These are phyloP conservation scores for Pocillopora damicornis DNA, from an alignment of 64 coral and sea anemone species.

Conservation along the genomic window DNA sequence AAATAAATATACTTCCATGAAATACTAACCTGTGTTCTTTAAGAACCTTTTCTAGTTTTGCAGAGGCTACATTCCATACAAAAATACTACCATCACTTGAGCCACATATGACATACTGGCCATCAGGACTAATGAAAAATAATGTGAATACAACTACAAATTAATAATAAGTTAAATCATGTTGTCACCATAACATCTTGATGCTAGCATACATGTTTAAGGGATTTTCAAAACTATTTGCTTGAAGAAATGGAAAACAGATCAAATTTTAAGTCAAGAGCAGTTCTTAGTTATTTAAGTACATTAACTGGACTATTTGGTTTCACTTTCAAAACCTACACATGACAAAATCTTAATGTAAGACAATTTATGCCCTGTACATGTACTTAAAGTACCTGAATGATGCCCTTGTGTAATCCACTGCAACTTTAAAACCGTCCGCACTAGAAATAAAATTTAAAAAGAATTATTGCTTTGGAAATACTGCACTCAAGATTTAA, in stretches of 20 bases:
- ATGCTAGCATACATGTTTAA: no score
- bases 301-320: no score
- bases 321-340: no score
- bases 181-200: no score
- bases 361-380: background rate
- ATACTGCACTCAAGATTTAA: background rate
- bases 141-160: no score
- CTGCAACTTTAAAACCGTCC: constrained; percentile 87
- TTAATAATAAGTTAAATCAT: no score
- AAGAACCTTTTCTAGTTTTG: constrained; percentile 86
- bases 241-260: background rate
- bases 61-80: constrained; percentile 82
- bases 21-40: constrained; percentile 85
- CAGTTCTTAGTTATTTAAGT: no score
- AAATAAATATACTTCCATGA: background rate
- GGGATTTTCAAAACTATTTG: no score
- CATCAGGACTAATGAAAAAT: constrained; percentile 74
- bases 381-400: constrained; percentile 67
- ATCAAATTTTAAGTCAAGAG: no score
- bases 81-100: constrained; percentile 94
- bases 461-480: background rate
- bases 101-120: constrained; percentile 86
- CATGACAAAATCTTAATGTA: background rate
- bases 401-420: constrained; percentile 85
- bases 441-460: constrained; percentile 40